Conservation (phyloP, 2,888 invertebrate species). For the Ochlodes sylvanus region DNA sequence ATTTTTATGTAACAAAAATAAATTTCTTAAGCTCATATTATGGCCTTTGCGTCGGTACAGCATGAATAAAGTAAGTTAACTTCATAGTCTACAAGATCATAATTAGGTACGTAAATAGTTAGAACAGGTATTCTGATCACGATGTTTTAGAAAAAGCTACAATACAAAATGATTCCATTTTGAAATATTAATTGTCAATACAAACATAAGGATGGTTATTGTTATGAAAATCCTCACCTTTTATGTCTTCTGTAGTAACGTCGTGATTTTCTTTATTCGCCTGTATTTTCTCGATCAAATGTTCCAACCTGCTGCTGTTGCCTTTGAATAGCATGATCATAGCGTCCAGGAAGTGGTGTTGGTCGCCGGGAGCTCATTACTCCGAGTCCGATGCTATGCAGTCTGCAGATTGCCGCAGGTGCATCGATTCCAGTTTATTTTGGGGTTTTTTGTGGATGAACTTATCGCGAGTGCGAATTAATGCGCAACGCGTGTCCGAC, state of each 20-base stretch:
- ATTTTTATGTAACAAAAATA: too few species aligned
- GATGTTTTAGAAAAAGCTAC: too few species aligned
- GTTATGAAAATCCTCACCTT: slow-evolving; percentile 64
- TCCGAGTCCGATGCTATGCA: slow-evolving; percentile 40
- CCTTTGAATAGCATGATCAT: slow-evolving; percentile 94
- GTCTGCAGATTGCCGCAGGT: slow-evolving; percentile 65
- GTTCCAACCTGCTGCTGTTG: slow-evolving; percentile 93
- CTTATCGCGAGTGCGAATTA: slow-evolving; percentile 78
- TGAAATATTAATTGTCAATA: too few species aligned
- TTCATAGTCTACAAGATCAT: too few species aligned
- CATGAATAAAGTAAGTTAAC: too few species aligned
- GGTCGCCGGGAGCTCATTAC: slow-evolving; percentile 26
- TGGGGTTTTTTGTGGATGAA: slow-evolving; percentile 72
- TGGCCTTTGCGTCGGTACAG: too few species aligned
- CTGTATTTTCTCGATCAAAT: slow-evolving; percentile 94
- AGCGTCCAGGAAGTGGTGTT: slow-evolving; percentile 48
- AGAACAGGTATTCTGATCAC: too few species aligned
- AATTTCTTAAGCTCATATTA: too few species aligned
- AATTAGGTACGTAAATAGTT: too few species aligned
- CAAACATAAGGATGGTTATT: too few species aligned
- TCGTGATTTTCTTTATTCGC: slow-evolving; percentile 91
- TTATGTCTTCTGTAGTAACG: slow-evolving; percentile 79
- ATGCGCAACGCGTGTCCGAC: slow-evolving; percentile 74
- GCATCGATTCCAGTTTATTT: slow-evolving; percentile 80
- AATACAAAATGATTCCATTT: too few species aligned